Conservation (phyloP, 2,888 invertebrate species). For the Stenurella melanura region DNA sequence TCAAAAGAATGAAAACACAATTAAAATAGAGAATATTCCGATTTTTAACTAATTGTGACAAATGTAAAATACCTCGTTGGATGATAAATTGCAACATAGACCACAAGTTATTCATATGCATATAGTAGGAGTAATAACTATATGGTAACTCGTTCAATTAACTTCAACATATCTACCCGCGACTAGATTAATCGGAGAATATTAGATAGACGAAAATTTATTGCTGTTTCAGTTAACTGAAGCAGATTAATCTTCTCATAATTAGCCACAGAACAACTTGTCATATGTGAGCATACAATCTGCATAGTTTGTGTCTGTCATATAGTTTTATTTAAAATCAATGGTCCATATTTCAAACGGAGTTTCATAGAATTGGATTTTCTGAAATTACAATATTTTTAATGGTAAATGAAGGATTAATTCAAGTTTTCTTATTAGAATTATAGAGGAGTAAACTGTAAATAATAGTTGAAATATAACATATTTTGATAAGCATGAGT, state of each 20-base stretch:
- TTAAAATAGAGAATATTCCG: too few relatives aligned
- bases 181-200: conserved; percentile 31
- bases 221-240: conserved; percentile 40
- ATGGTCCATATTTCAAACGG: background rate
- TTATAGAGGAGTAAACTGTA: background rate
- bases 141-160: conserved; percentile 36
- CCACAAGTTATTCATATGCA: background rate
- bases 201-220: conserved; percentile 45
- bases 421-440: background rate
- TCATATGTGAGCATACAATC: conserved; percentile 17
- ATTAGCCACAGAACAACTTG: conserved; percentile 30
- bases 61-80: background rate
- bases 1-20: too few relatives aligned
- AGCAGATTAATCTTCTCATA: conserved; percentile 42
- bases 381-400: too few relatives aligned
- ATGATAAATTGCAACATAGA: background rate
- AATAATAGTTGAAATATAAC: too few relatives aligned
- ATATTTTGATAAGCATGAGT: too few relatives aligned
- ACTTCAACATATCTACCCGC: conserved; percentile 28
- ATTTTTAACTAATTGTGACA: background rate
- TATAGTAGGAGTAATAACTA: conserved; percentile 18
- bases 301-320: background rate
- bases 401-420: too few relatives aligned
- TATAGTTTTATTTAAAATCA: background rate
- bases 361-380: background rate